These are phyloP conservation scores for Caenorhabditis sinica DNA, from an alignment of 2,888 invertebrate genomes.

Conservation along the genomic window DNA sequence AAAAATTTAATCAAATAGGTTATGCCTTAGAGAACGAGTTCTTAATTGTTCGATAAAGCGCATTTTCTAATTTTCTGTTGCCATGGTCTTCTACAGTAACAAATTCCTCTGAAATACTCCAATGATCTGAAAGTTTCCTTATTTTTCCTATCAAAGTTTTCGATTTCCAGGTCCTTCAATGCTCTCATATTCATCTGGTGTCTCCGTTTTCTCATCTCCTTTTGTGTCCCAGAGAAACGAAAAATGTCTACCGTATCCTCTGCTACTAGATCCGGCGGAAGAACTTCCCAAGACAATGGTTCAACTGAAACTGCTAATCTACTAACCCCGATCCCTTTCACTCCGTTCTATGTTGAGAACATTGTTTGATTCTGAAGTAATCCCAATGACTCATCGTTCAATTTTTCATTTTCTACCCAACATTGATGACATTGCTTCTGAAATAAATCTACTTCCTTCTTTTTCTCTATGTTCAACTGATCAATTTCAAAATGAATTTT, in stretches of 20 bases:
- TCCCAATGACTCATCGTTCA: neutral
- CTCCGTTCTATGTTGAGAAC: slow-evolving; percentile 34
- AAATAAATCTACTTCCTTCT: too few relatives aligned
- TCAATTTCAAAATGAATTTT: too few relatives aligned
- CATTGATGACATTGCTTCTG: neutral
- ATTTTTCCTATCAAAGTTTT: neutral
- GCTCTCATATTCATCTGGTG: slow-evolving; percentile 21
- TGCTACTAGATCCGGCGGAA: neutral
- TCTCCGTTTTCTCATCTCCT: slow-evolving; percentile 16
- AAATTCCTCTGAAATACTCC: too few relatives aligned
- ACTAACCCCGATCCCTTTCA: slow-evolving; percentile 27
- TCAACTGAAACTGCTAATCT: slow-evolving; percentile 8
- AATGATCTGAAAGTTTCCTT: neutral
- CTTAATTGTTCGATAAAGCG: too few relatives aligned
- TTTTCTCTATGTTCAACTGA: too few relatives aligned
- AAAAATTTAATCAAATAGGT: too few relatives aligned
- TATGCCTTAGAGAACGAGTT: too few relatives aligned
- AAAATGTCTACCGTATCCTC: neutral
- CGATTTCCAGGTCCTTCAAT: slow-evolving; percentile 24
- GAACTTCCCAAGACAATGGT: slow-evolving; percentile 8
- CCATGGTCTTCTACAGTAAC: too few relatives aligned
- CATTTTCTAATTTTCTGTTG: too few relatives aligned
- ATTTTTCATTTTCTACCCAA: neutral
- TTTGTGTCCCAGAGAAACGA: slow-evolving; percentile 30
- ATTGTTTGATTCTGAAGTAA: neutral